Evolutionary conservation across 2,797 vertebrate genomes (phyloP).

Genomic region (Sylvia borin): DNA sequence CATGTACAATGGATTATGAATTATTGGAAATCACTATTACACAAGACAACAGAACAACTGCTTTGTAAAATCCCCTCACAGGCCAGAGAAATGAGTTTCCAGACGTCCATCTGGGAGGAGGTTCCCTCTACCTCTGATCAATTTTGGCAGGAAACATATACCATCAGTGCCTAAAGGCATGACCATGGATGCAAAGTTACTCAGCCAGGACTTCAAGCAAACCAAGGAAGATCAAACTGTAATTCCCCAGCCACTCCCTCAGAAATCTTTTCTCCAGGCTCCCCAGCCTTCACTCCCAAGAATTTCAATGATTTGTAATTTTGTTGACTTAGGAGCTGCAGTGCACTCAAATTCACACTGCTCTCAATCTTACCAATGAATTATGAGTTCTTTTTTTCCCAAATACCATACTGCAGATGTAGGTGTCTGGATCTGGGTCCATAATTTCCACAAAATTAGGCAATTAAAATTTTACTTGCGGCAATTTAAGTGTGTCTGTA

Average conservation of each 20-base stretch:
- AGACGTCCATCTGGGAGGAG: neutral
- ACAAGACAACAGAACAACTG: neutral
- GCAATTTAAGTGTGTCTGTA: conserved; percentile 10
- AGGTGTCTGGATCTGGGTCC: neutral
- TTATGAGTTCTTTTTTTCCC: neutral
- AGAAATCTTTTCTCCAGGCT: neutral
- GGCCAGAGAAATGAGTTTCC: neutral
- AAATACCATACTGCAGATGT: neutral
- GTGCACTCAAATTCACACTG: neutral
- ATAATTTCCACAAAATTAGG: conserved; percentile 35
- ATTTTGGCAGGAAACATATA: neutral
- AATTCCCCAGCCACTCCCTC: neutral
- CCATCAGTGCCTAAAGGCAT: neutral
- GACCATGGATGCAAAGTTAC: neutral
- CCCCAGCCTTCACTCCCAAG: neutral
- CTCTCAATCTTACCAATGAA: neutral
- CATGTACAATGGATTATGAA: conserved; percentile 31
- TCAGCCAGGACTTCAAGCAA: neutral
- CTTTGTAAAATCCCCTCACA: neutral
- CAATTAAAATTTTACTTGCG: conserved; percentile 27
- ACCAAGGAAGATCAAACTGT: neutral
- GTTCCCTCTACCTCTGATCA: neutral
- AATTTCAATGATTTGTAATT: neutral
- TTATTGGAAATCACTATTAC: conserved; percentile 24
- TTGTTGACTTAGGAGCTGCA: neutral